Evolutionary conservation across 2,888 invertebrate species (phyloP), one percentile per base, ranked within the genome.

Genomic region (Pristionchus maxplancki): DNA sequence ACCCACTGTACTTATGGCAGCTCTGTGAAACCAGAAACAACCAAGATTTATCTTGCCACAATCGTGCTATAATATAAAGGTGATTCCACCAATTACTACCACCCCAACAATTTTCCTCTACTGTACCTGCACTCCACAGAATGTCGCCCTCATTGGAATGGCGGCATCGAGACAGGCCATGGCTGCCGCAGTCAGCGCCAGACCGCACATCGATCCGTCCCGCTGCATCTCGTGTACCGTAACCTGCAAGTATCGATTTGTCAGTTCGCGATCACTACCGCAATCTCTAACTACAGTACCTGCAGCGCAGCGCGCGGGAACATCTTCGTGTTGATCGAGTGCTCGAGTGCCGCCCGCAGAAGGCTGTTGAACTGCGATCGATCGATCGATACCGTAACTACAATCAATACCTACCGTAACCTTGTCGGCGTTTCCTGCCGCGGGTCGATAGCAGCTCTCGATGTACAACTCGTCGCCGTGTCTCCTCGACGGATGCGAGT

Each of bases 141-240:
- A 92, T 4, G 90, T 84, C 3, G 91, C 85, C 53, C 91, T 90
- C 71, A 53, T 87, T 31, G 87, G 87, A 24, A 87, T 28, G 24
- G 71, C 87, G 0, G 48, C 67, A 34, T 87, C 87, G n/a, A 87
- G 34, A 44, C 34, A 48, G 34, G 87, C 74, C 87, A 87, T 74
- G 1, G 67, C 89, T 3, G 92, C 90, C 13, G 90, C 90, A 67
- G 91, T 91, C 37, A 92, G 44, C 20, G 91, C 91, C 3, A 88
- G 91, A 9, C 91, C 91, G 34, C 89, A 88, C 81, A 90, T 89
- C 74, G 91, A 91, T 67, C 92, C 92, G 71, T 91, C 90, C 82
- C 89, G 89, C 85, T 92, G 91, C 87, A 92, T 83, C 50, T 89
- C 90, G 64, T 92, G 91, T 34, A 91, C 87, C 17, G 92, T 92